Conservation (phyloP, 1,140 invertebrate species). For the Brevipalpus yothersi region DNA sequence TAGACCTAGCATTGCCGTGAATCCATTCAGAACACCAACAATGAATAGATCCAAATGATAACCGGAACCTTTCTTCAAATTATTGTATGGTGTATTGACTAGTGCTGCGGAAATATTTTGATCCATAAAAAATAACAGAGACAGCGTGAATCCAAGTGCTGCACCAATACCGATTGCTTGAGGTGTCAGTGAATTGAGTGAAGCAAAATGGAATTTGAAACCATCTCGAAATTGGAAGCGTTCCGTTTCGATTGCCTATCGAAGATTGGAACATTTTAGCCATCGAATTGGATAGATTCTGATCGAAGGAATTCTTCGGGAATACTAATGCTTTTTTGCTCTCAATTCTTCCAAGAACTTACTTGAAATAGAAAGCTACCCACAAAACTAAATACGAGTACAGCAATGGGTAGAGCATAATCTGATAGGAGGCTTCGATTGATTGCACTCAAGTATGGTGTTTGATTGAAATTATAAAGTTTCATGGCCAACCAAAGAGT, state of each 20-base stretch:
- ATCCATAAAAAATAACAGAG: slow-evolving; percentile 29
- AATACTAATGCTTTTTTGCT: no score
- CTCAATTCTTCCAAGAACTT: slow-evolving; percentile 13
- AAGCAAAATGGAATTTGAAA: slow-evolving; percentile 21
- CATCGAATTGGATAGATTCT: no score
- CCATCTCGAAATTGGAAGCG: slow-evolving; percentile 22
- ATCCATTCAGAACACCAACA: slow-evolving; percentile 27
- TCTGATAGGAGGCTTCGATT: slow-evolving; percentile 26
- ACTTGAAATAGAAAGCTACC: slow-evolving; percentile 23
- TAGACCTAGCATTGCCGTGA: slow-evolving; percentile 31
- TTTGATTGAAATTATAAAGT: slow-evolving; percentile 29
- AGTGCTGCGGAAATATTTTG: slow-evolving; percentile 28
- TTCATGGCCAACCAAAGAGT: slow-evolving; percentile 34
- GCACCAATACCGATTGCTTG: slow-evolving; percentile 14
- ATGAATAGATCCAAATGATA: slow-evolving; percentile 12
- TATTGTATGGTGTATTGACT: slow-evolving; percentile 25
- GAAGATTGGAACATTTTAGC: no score
- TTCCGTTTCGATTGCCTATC: slow-evolving; percentile 19
- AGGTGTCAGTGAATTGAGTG: slow-evolving; percentile 20
- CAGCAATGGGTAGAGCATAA: slow-evolving; percentile 26
- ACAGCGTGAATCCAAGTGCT: slow-evolving; percentile 26
- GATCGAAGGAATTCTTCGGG: no score
- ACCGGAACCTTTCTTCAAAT: slow-evolving; percentile 12
- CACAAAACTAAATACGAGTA: slow-evolving; percentile 25
- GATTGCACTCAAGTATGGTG: slow-evolving; percentile 24